Base-by-base conservation (phyloP, 2,888 invertebrate species). In the Torymus auratus region DNA sequence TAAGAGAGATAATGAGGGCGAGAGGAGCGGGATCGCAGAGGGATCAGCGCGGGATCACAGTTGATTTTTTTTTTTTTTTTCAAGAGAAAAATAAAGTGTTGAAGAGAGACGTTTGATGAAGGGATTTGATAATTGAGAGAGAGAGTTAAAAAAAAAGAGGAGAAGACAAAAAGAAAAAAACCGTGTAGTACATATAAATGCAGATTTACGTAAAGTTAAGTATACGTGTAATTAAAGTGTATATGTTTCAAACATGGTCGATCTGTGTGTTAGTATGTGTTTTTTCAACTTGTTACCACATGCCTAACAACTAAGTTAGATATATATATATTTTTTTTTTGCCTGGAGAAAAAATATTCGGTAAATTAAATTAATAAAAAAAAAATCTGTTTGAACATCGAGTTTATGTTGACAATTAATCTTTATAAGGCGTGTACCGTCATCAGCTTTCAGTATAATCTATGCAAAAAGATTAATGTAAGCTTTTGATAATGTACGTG, bases 161-260 rank as follows among this genome's bases (percentile, higher is more conserved):
- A 89, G 86, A 88, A 89, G 88, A 90, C 88, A 89, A 88, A 89
- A 89, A 90, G 89, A 87, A 90, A 88, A 89, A 86, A 88, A 88
- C 86, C 86, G 90, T 91, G 91, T 91, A 91, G 86, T 91, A 91
- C 88, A 89, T 89, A 89, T 88, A 89, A 88, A 90, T 88, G 88
- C 86, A 85, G 83, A 85, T 86, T 81, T 77, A 80, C 73, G 81
- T 76, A 78, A 72, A 78, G 67, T 80, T 78, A 81, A 23, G 82
- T 82, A 72, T 82, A 74, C 5, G 76, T 82, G 82, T 80, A 74
- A 73, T 76, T 77, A 65, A 61, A 73, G 79, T 82, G 74, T 74
- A 60, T 55, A 56, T 41, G 20, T 55, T n/a, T 70, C 10, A 52
- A 13, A 62, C 12, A 60, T 13, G 55, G 58, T 70, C 74, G 69